Evolutionary conservation across 2,888 invertebrate species (phyloP), one percentile per base, ranked within the genome.

Genomic region (Alviniconcha strummeri): DNA sequence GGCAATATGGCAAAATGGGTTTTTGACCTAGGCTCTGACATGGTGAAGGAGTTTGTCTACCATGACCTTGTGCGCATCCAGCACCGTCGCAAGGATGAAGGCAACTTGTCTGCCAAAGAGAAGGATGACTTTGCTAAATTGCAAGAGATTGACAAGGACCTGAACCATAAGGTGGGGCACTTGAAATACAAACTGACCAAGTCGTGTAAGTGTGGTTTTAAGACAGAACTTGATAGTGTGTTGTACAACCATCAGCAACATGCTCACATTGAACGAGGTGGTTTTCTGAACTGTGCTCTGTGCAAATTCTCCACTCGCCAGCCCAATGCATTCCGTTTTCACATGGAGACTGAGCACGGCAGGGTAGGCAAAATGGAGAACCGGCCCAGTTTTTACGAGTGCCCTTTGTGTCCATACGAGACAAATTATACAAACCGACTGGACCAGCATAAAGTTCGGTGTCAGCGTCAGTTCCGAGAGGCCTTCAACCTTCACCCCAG

Each of bases 1-100:
- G 90, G 91, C 60, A 80, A 89, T 7, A 84, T 90, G 82, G 98
- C 98, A 9, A 97, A 97, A 93, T 97, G 98, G 93, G 97, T 98
- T 91, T 96, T 97, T 94, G 97, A 97, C 92, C 97, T 98, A 89
- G 98, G 98, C 60, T 95, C 97, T 84, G 97, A 97, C 93, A 95
- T 98, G 87, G 98, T 98, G 4, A 97, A 98, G 93, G 98, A 98
- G 93, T 97, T 96, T 93, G 98, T 98, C 52, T 98, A 98, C 94
- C 96, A 96, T n/a, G 98, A 98, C 94, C 94, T 98, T 84, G 95
- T 98, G 83, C 95, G 97, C 78, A 97, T 97, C 93, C 96, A 98
- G 97, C 96, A 96, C 52, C 96, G 96, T 88, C 96, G 96, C 88
- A 96, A 96, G 84, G 91, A 90, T 78, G 88, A 87, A 83, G 91